Conservation (phyloP, 1,140 invertebrate species). For the Whitmania pigra region DNA sequence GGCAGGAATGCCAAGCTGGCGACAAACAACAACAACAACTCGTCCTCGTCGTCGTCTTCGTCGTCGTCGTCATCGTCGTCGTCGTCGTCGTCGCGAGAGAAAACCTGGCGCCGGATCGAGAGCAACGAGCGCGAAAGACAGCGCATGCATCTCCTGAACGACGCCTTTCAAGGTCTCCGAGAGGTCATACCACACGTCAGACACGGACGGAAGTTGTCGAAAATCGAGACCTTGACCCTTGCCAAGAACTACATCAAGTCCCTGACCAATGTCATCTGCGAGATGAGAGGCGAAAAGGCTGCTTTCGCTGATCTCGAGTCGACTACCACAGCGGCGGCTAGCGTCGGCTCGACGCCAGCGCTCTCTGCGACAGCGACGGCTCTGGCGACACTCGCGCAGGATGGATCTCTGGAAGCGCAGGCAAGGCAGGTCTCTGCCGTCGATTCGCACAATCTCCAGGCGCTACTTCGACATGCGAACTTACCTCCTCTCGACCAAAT, state of each 20-base stretch:
- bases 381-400: background rate
- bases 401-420: too few species aligned
- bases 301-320: constrained; percentile 42
- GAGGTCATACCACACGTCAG: constrained; percentile 76
- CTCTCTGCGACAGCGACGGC: background rate
- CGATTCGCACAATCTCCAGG: too few species aligned
- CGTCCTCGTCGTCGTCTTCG: background rate
- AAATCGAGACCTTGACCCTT: constrained; percentile 24
- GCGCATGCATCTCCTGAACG: constrained; percentile 76
- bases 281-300: constrained; percentile 57
- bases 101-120: constrained; percentile 65
- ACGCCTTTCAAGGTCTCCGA: constrained; percentile 76
- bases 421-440: too few species aligned
- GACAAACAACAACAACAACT: background rate
- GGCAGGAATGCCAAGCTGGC: background rate
- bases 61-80: constrained; percentile 6
- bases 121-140: constrained; percentile 74
- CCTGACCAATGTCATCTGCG: constrained; percentile 70
- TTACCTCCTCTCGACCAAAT: too few species aligned
- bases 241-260: constrained; percentile 55
- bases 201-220: constrained; percentile 47
- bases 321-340: background rate
- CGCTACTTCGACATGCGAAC: too few species aligned
- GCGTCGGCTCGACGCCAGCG: background rate
- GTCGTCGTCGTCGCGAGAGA: constrained; percentile 49